A percentile compares a stretch with the other conserved stretches of the same genome.
Evolutionary conservation across 2,888 invertebrate genomes (phyloP).

Genomic region (Platynereis dumerilii): DNA sequence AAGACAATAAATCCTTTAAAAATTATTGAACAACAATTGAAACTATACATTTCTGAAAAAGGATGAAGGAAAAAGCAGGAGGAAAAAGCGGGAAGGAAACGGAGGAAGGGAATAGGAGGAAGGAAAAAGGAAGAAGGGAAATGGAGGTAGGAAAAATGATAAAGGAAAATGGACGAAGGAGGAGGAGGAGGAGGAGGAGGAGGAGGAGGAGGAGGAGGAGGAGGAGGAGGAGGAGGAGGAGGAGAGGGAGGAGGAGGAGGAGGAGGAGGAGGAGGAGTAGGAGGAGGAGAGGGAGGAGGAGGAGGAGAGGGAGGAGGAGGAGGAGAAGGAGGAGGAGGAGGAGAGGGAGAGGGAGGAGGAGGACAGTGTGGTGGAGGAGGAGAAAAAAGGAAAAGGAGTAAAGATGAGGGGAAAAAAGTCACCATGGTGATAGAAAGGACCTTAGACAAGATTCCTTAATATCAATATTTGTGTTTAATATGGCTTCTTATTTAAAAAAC

Average conservation of each 20-base stretch:
- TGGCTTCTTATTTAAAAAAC: too few species aligned
- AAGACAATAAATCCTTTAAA: too few species aligned
- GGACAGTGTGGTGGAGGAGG: too few species aligned
- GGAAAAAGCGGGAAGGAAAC: not conserved
- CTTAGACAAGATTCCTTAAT: too few species aligned
- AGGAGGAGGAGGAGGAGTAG: constrained; percentile 13
- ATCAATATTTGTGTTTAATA: too few species aligned
- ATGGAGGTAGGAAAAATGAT: not conserved
- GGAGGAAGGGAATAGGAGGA: not conserved
- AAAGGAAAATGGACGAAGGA: not conserved
- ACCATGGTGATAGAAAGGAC: too few species aligned
- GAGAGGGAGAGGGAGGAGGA: constrained; percentile 2
- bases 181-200: constrained; percentile 17
- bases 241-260: not conserved
- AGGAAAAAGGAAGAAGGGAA: not conserved
- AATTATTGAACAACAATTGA: not conserved
- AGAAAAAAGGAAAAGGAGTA: too few species aligned
- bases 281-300: constrained; percentile 12
- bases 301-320: constrained; percentile 4
- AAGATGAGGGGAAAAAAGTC: too few species aligned
- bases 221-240: constrained; percentile 2
- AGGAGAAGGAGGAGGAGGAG: constrained; percentile 8
- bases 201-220: constrained; percentile 8
- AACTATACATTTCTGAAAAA: not conserved
- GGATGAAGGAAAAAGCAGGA: not conserved